Evolutionary conservation across 2,797 vertebrate species (phyloP).

Genomic region (Furcifer pardalis): DNA sequence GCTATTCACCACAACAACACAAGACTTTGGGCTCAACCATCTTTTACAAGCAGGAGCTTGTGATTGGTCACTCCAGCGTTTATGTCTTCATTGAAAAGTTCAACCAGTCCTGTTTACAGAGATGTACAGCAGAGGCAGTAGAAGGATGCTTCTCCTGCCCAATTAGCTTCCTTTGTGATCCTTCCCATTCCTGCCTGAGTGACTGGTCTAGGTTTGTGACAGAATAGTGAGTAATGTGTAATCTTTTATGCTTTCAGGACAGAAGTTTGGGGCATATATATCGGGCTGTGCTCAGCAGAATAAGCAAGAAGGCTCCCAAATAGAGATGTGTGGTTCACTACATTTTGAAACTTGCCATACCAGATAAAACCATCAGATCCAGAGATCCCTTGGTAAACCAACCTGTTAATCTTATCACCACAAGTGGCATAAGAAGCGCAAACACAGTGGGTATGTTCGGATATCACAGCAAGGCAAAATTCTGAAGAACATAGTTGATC

Average conservation of each 20-base stretch:
- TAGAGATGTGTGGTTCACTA: background rate
- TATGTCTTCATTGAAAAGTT: background rate
- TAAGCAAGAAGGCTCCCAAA: background rate
- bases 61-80: too few relatives aligned
- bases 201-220: background rate
- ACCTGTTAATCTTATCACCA: background rate
- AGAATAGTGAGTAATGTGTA: background rate
- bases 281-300: background rate
- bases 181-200: too few relatives aligned
- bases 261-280: background rate
- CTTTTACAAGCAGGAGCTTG: background rate
- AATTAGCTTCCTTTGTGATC: background rate
- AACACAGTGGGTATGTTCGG: background rate
- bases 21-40: background rate
- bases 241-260: background rate
- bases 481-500: background rate
- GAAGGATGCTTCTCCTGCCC: background rate
- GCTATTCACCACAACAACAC: too few relatives aligned
- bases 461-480: background rate
- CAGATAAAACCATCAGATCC: background rate
- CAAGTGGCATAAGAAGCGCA: background rate
- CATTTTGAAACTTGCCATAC: background rate
- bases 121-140: too few relatives aligned
- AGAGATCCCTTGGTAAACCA: background rate
- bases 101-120: background rate